Evolutionary conservation across 1,140 invertebrate genomes (phyloP), one percentile per base, ranked within the genome.

Genomic region (Microplitis mediator): DNA sequence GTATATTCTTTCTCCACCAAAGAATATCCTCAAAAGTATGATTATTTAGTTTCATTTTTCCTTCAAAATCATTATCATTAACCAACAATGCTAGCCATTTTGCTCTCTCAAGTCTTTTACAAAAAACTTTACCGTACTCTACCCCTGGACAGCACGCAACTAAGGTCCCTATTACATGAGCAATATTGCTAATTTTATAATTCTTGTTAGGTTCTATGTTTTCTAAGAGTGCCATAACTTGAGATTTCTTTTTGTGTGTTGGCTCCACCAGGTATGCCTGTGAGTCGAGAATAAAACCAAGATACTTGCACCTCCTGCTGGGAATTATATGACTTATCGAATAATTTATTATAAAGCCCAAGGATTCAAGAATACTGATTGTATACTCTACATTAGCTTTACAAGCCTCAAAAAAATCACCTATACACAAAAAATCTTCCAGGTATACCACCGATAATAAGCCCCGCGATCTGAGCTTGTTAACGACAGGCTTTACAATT

Each of bases 281-380:
- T 45, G 74, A 73, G 36, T 75, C 60, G 5, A 75, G 62, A 32
- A 54, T 39, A 50, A 75, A 75, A 0, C 71, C 74, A 0, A 73
- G n/a, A 23, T 60, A 75, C 58, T 73, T 72, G 62, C 74, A 75
- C 39, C 5, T 69, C 5, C 39, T 39, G 3, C 6, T 36, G 2
- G 74, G 50, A 13, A 51, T 54, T 23, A 73, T 23, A 0, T 50
- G 32, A 31, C 71, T 69, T 52, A 73, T 73, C 9, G 58, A 31
- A 23, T 39, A 31, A 61, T 73, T 75, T 13, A 75, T 68, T n/a
- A 52, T 34, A 65, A 75, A 70, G 1, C 74, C 74, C 23, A 75
- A 58, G 3, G 35, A 8, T 45, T 72, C 14, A 5, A 66, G 14
- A 9, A 69, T n/a, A 1, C 14, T 32, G 8, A 2, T 11, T 11